These are phyloP conservation scores for Trichogramma evanescens DNA, from an alignment of 2,888 invertebrate species.

Conservation along the genomic window DNA sequence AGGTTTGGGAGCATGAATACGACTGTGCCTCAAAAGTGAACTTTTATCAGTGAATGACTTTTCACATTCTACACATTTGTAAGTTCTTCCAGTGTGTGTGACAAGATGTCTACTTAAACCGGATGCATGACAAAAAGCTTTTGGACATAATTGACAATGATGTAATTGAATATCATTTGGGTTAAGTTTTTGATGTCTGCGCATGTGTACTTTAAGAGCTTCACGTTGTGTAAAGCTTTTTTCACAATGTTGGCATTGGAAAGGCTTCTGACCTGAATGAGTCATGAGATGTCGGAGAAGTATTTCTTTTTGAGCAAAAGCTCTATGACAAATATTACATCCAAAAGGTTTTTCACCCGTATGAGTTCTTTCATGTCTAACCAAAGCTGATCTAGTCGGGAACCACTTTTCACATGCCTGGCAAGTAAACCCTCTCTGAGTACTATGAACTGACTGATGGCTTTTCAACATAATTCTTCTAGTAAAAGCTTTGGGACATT, in stretches of 20 bases:
- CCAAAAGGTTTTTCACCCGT: slow-evolving; percentile 51
- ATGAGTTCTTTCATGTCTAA: slow-evolving; percentile 64
- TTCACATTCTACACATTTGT: slow-evolving; percentile 59
- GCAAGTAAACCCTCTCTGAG: slow-evolving; percentile 55
- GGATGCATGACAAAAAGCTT: slow-evolving; percentile 55
- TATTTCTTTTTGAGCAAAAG: slow-evolving; percentile 70
- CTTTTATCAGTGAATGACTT: slow-evolving; percentile 67
- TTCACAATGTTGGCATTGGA: slow-evolving; percentile 58
- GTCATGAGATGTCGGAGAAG: slow-evolving; percentile 46
- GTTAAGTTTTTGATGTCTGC: slow-evolving; percentile 54
- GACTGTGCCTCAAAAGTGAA: slow-evolving; percentile 60
- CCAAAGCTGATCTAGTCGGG: slow-evolving; percentile 60
- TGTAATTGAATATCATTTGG: slow-evolving; percentile 57
- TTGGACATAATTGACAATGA: slow-evolving; percentile 61
- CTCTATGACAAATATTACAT: slow-evolving; percentile 52
- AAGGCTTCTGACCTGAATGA: slow-evolving; percentile 56
- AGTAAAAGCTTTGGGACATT: slow-evolving; percentile 59
- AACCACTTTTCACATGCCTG: slow-evolving; percentile 60
- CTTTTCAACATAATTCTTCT: slow-evolving; percentile 56
- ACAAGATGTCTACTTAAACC: slow-evolving; percentile 64
- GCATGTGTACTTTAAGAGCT: slow-evolving; percentile 59
- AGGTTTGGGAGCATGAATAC: slow-evolving; percentile 43
- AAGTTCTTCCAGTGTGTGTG: slow-evolving; percentile 60
- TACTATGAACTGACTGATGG: slow-evolving; percentile 57
- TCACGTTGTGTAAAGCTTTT: slow-evolving; percentile 69